Evolutionary conservation across 2,888 invertebrate genomes (phyloP), one percentile per base, ranked within the genome.

Genomic region (Cryptocheilus praepositus): DNA sequence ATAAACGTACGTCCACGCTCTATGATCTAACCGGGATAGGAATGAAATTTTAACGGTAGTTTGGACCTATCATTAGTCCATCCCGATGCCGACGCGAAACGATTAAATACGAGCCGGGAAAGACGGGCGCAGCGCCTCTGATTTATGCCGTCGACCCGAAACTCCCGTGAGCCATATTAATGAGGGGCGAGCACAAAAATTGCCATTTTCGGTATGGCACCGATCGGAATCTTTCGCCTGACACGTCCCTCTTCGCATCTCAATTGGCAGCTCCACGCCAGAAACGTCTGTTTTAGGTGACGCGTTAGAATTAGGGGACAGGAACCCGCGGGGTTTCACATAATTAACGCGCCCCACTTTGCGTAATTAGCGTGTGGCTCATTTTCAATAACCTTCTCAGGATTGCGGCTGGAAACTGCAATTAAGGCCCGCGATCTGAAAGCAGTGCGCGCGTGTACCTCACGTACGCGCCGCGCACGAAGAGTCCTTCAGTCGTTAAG

Each of bases 311-410:
- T 60, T 57, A n/a, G 55, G 36, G 36, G 11, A 36, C 51, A 49
- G 67, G 57, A 60, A n/a, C n/a, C n/a, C n/a, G n/a, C n/a, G n/a
- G n/a, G n/a, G n/a, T n/a, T 74, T 78, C 74, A 67, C 75, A 78
- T 64, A 60, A 74, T 76, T 75, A 72, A 65, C 71, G 64, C 67
- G 61, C 58, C 46, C 22, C 53, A 44, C 51, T 71, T 70, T 67
- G 67, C 61, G 64, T 77, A 76, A 73, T 79, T 72, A 74, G 70
- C 66, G 67, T 71, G 61, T 66, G 56, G 70, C 56, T 74, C 61
- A 57, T 73, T 73, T 76, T 67, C 67, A 72, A 74, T 74, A 76
- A 72, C 67, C 74, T 64, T 61, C 67, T 53, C 61, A 22, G 45
- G 62, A 70, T 71, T 63, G 61, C 60, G 66, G 56, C 45, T 70